Conservation (phyloP, 2,113 vertebrate species). For the Trematocara zebra region DNA sequence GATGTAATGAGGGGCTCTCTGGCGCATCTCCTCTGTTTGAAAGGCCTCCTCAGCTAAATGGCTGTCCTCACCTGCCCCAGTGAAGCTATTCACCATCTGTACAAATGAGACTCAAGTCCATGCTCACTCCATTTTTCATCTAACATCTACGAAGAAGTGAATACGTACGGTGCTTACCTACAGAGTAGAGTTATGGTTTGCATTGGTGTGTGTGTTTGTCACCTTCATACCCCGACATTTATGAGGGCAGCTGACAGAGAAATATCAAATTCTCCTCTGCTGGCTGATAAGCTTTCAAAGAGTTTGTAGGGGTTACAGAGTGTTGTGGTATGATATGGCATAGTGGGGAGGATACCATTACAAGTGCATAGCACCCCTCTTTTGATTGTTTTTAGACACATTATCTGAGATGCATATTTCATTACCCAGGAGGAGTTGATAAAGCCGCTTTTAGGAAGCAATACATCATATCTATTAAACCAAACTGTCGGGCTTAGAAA, state of each 20-base stretch:
- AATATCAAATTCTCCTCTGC: neutral
- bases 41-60: constrained; percentile 4
- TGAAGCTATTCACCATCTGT: neutral
- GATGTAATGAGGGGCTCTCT: constrained; percentile 18
- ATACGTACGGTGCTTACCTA: neutral
- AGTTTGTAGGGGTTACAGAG: neutral
- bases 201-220: neutral
- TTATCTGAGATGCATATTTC: neutral
- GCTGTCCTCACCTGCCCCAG: neutral
- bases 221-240: neutral
- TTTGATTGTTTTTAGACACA: neutral
- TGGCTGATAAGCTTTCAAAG: neutral
- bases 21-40: neutral
- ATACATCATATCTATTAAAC: neutral
- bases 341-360: neutral
- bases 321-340: neutral
- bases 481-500: neutral
- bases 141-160: neutral
- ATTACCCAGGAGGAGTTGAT: neutral
- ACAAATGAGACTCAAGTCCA: neutral
- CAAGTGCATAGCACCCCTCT: neutral
- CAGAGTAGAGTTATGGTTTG: neutral
- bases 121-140: neutral
- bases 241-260: neutral
- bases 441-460: neutral